These are phyloP conservation scores for Aphidoletes aphidimyza DNA, from an alignment of 2,888 invertebrate species.

Conservation along the genomic window DNA sequence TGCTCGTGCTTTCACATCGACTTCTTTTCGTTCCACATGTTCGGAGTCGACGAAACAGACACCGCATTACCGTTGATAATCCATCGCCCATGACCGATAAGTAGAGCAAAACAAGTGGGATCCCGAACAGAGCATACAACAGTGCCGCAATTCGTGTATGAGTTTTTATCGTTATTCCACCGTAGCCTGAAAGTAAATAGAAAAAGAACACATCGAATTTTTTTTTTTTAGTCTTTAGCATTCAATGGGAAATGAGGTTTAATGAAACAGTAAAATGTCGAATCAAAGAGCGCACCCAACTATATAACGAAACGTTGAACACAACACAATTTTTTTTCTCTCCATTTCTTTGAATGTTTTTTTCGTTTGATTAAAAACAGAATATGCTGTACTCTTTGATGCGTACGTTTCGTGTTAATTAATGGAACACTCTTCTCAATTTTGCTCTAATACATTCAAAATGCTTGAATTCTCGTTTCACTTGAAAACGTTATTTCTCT, in stretches of 20 bases:
- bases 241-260: not conserved
- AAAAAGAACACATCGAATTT: not conserved
- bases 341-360: not conserved
- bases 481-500: not conserved
- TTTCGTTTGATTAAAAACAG: not conserved
- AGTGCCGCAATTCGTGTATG: slow-evolving; percentile 82
- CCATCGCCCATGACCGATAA: slow-evolving; percentile 88
- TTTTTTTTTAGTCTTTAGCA: not conserved
- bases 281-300: not conserved
- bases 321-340: not conserved
- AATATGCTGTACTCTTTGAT: not conserved
- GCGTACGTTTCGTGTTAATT: not conserved
- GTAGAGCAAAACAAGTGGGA: slow-evolving; percentile 88
- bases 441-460: too few relatives aligned
- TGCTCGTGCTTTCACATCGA: slow-evolving; percentile 61
- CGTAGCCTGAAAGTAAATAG: slow-evolving; percentile 74
- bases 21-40: slow-evolving; percentile 60
- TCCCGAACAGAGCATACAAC: slow-evolving; percentile 85
- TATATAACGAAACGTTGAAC: not conserved
- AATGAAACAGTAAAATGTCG: not conserved
- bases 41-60: slow-evolving; percentile 73
- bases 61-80: slow-evolving; percentile 81
- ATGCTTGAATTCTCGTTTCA: not conserved
- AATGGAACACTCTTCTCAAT: not conserved
- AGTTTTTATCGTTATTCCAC: slow-evolving; percentile 83